Base-by-base conservation (phyloP, 2,113 vertebrate species). In the Recurvirostra avosetta region DNA sequence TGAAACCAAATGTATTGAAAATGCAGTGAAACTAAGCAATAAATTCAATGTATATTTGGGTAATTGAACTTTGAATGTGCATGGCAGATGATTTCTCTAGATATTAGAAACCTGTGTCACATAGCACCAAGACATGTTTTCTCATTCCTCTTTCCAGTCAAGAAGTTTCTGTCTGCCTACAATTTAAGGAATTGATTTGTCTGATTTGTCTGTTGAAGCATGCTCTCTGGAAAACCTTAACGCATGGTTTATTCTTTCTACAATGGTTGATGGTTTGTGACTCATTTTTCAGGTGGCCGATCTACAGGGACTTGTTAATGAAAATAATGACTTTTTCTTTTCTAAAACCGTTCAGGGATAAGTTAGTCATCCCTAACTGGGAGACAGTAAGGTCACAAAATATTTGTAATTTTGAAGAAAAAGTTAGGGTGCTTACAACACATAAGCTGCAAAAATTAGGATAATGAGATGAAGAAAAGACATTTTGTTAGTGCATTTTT, bases 61-160 rank as follows among this genome's bases (percentile, higher is more conserved):
- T 81, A 87, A 84, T 49, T 91, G 61, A 91, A 85, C 55, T 59
- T 77, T 47, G 65, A 81, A 86, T 85, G 61, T 61, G 22, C 34
- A 36, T 22, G 36, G 30, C 34, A 92, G 58, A 72, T 91, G 6
- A 72, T 91, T 87, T 89, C 32, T 85, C 56, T 89, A 62, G 29
- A 23, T 74, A 61, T 75, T 78, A 59, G 56, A 78, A 84, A 81
- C 5, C 8, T 40, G 32, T 56, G 25, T 38, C 38, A 62, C 61
- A 34, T 18, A 74, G 4, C 19, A 82, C 30, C 2, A 4, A 67
- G 47, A 47, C 5, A 74, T 20, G 7, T 75, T 93, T 93, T 55
- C 38, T 92, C 29, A 85, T 93, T 80, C 3, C 17, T 62, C 32
- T 78, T 87, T 82, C 66, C 34, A 71, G 16, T 70, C 29, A 94